Evolutionary conservation across 2,888 invertebrate species (phyloP).

Genomic region (Andrena minutula): DNA sequence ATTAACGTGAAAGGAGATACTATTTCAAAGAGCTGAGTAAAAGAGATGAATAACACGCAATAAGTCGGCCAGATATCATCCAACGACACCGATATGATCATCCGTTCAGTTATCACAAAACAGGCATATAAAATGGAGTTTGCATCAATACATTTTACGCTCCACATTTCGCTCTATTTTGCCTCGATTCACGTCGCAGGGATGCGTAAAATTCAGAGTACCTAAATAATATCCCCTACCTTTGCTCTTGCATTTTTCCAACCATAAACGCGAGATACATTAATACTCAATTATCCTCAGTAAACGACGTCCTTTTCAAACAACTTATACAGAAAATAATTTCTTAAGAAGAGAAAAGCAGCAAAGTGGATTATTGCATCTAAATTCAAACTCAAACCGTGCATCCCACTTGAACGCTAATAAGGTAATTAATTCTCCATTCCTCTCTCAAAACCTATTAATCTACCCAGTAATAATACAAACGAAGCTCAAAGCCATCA

Average conservation of each 20-base stretch:
- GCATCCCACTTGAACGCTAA: too few species aligned
- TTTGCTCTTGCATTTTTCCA: background rate
- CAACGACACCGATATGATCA: slow-evolving; percentile 26
- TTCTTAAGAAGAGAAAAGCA: too few species aligned
- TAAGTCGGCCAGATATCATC: slow-evolving; percentile 20
- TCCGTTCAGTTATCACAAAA: slow-evolving; percentile 37
- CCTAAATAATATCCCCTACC: slow-evolving; percentile 20
- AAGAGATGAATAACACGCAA: slow-evolving; percentile 13
- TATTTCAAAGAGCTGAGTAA: background rate
- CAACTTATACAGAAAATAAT: background rate
- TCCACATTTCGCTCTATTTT: slow-evolving; percentile 13
- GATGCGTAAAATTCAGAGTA: background rate
- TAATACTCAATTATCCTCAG: background rate
- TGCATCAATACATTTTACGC: slow-evolving; percentile 27
- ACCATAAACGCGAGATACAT: background rate
- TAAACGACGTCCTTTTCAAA: background rate
- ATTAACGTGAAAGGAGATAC: too few species aligned
- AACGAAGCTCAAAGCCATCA: too few species aligned
- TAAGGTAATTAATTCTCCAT: too few species aligned
- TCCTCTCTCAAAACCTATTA: too few species aligned
- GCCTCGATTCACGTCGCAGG: background rate
- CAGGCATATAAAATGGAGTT: slow-evolving; percentile 42
- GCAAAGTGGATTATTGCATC: too few species aligned
- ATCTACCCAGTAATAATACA: too few species aligned
- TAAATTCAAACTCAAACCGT: too few species aligned